A percentile compares a stretch with the other conserved stretches of the same genome.
phyloP scores from a whole-genome alignment of 1,140 invertebrate species.

The Zaprionus davidi region DNA sequence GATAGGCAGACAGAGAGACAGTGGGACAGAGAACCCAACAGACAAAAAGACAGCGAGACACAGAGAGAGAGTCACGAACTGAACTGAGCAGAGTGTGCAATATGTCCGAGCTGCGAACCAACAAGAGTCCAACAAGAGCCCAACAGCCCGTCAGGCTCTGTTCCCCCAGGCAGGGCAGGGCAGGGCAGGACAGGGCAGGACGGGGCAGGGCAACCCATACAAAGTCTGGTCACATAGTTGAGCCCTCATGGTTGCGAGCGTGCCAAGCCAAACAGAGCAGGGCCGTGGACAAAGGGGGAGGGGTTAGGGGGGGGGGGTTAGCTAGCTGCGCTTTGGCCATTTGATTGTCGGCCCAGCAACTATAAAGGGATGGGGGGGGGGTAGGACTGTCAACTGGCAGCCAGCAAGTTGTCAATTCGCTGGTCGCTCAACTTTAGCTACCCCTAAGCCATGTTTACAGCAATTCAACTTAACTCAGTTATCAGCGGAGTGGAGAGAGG shows the following conservation, averaged over 20 bases:
- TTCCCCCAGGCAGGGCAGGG: conserved; percentile 15
- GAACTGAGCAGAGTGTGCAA: conserved; percentile 34
- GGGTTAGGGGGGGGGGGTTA: background rate
- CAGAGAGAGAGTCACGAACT: no score
- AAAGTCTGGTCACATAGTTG: conserved; percentile 55
- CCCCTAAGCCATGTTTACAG: conserved; percentile 40
- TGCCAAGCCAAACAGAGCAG: conserved; percentile 7
- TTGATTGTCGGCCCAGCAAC: conserved; percentile 64
- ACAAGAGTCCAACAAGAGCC: background rate
- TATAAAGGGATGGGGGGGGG: background rate
- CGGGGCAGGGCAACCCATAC: conserved; percentile 58
- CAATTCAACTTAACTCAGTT: conserved; percentile 17
- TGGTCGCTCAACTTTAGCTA: conserved; percentile 32
- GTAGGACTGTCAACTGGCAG: conserved; percentile 21
- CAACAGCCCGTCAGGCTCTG: background rate
- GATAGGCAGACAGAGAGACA: no score
- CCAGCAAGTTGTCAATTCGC: conserved; percentile 36
- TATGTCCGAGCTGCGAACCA: conserved; percentile 52
- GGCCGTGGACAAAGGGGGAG: background rate
- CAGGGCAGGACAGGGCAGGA: conserved; percentile 15
- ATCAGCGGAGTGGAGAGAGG: background rate
- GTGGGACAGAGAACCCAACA: no score
- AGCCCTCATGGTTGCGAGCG: conserved; percentile 9
- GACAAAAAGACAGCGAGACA: background rate
- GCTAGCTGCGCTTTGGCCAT: conserved; percentile 54